Percentiles rank a stretch among this genome's conserved stretches.
These are phyloP conservation scores for Subacronicta megacephala DNA, from an alignment of 2,888 invertebrate genomes.

Conservation along the genomic window DNA sequence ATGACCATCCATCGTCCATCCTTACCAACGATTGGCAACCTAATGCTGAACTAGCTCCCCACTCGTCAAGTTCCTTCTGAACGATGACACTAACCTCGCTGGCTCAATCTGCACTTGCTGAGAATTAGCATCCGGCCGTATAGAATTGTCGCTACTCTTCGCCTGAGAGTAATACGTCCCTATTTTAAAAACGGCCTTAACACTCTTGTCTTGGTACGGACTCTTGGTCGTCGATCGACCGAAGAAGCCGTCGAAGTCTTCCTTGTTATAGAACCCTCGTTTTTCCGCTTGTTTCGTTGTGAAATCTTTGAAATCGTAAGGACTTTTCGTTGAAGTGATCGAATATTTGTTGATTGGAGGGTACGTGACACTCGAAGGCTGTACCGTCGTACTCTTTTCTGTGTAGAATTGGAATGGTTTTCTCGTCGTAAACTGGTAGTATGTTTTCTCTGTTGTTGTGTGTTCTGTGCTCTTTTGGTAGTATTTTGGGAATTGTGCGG, in stretches of 20 bases:
- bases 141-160: conserved; percentile 84
- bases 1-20: conserved; percentile 57
- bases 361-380: conserved; percentile 62
- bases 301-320: conserved; percentile 88
- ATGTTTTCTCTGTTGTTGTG: conserved; percentile 64
- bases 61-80: conserved; percentile 81
- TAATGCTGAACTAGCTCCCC: conserved; percentile 75
- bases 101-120: conserved; percentile 87
- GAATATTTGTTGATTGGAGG: conserved; percentile 81
- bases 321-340: conserved; percentile 87
- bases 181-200: conserved; percentile 82
- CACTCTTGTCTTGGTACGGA: conserved; percentile 78
- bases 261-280: conserved; percentile 79
- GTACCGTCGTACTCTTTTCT: conserved; percentile 64
- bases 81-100: conserved; percentile 79
- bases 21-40: conserved; percentile 84
- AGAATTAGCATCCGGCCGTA: conserved; percentile 85
- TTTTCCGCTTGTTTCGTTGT: conserved; percentile 77
- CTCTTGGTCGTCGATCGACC: conserved; percentile 88
- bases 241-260: conserved; percentile 77
- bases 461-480: conserved; percentile 67
- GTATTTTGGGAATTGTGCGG: conserved; percentile 61
- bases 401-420: conserved; percentile 67
- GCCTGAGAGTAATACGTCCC: conserved; percentile 84
- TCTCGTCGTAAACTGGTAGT: conserved; percentile 70